Conservation (phyloP, 1,140 invertebrate species). For the Drosophila sp. region DNA sequence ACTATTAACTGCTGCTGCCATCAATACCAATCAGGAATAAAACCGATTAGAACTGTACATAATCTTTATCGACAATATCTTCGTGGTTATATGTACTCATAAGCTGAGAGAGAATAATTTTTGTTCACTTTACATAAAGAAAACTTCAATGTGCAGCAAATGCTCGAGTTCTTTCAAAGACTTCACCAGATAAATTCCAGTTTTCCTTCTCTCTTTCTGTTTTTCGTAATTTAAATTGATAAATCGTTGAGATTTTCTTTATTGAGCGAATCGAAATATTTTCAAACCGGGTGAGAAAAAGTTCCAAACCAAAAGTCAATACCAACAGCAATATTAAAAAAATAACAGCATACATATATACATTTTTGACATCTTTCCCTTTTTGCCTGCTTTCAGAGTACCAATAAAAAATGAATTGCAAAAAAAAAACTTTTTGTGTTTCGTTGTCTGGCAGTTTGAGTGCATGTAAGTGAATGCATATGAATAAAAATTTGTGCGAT, state of each 20-base stretch:
- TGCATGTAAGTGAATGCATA: slow-evolving; percentile 65
- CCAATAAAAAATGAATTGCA: slow-evolving; percentile 65
- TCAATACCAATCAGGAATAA: background rate
- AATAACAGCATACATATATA: slow-evolving; percentile 17
- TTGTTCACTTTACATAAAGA: slow-evolving; percentile 51
- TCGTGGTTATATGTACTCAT: background rate
- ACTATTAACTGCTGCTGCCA: no score
- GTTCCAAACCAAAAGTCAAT: slow-evolving; percentile 52
- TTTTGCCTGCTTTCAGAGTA: slow-evolving; percentile 14
- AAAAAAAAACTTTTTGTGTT: slow-evolving; percentile 30
- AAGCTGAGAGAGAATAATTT: slow-evolving; percentile 9
- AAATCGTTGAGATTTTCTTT: slow-evolving; percentile 62
- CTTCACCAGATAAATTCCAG: slow-evolving; percentile 27
- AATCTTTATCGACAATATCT: background rate
- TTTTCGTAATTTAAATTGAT: slow-evolving; percentile 54
- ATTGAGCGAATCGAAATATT: slow-evolving; percentile 60
- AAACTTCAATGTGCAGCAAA: slow-evolving; percentile 44
- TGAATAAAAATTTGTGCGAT: slow-evolving; percentile 62
- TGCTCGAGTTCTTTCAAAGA: slow-evolving; percentile 15
- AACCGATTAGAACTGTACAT: background rate
- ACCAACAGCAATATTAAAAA: slow-evolving; percentile 18
- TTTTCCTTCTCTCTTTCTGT: slow-evolving; percentile 16
- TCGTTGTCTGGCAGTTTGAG: slow-evolving; percentile 41
- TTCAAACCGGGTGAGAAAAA: slow-evolving; percentile 44
- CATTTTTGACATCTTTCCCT: slow-evolving; percentile 27